Conservation (phyloP, 1,140 invertebrate genomes). For the Papilio dardanus region DNA sequence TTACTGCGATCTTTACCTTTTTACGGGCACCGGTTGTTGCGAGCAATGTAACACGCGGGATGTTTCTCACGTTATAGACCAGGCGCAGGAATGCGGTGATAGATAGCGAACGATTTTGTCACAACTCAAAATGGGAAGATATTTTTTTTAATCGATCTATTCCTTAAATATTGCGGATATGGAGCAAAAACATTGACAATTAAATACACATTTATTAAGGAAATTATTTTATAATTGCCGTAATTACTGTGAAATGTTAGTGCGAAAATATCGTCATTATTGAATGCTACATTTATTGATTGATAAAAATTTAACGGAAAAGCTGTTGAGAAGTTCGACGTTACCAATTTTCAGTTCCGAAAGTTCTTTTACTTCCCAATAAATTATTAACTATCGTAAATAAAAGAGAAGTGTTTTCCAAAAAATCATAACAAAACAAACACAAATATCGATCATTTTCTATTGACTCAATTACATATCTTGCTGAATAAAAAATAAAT, state of each 20-base stretch:
- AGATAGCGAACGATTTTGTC: constrained; percentile 1
- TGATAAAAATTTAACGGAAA: too few species aligned
- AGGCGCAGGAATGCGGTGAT: constrained; percentile 16
- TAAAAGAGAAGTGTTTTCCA: too few species aligned
- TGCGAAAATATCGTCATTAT: too few species aligned
- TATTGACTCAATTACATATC: constrained; percentile 1
- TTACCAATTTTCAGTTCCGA: too few species aligned
- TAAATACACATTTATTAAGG: not conserved
- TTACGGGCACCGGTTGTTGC: constrained; percentile 14
- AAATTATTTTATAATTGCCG: not conserved
- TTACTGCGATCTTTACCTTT: constrained; percentile 32
- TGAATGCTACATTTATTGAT: too few species aligned
- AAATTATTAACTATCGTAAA: too few species aligned
- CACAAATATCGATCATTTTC: not conserved
- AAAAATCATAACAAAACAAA: not conserved
- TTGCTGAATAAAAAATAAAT: constrained; percentile 20
- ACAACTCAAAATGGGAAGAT: not conserved
- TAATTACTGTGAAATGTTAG: not conserved
- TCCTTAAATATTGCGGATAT: not conserved
- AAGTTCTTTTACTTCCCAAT: too few species aligned
- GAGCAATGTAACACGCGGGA: constrained; percentile 2
- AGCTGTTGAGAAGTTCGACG: too few species aligned
- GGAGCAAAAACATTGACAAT: not conserved
- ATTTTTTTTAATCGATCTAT: constrained; percentile 1
- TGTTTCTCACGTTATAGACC: constrained; percentile 28